Conservation (phyloP, 2,888 invertebrate species). For the Shargacucullia verbasci region DNA sequence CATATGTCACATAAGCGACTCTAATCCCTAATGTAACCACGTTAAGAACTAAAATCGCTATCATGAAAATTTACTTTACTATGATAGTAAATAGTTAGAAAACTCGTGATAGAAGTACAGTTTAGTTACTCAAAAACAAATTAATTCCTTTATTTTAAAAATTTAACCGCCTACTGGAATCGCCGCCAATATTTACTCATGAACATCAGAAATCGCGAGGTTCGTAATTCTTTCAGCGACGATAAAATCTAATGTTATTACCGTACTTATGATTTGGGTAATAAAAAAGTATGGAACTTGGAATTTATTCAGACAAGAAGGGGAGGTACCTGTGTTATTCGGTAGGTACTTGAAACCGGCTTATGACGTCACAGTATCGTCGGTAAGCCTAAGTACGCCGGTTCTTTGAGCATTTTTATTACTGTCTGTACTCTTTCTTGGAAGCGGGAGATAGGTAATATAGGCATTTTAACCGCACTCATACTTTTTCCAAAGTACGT, state of each 20-base stretch:
- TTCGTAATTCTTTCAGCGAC: slow-evolving; percentile 52
- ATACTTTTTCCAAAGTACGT: too few species aligned
- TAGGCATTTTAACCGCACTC: too few species aligned
- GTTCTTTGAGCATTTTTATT: slow-evolving; percentile 21
- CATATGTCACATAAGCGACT: too few species aligned
- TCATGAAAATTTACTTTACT: too few species aligned
- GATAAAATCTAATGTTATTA: slow-evolving; percentile 62
- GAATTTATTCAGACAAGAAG: slow-evolving; percentile 54
- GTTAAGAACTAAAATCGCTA: too few species aligned
- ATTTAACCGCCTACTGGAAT: too few species aligned
- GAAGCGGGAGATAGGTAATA: neutral
- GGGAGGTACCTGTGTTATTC: slow-evolving; percentile 27
- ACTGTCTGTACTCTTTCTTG: slow-evolving; percentile 16
- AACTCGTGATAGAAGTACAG: too few species aligned
- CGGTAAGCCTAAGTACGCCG: slow-evolving; percentile 16
- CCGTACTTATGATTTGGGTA: slow-evolving; percentile 47
- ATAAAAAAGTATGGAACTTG: slow-evolving; percentile 58
- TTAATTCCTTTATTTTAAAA: too few species aligned
- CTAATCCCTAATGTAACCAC: too few species aligned
- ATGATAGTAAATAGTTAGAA: too few species aligned
- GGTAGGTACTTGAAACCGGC: slow-evolving; percentile 23
- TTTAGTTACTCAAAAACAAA: too few species aligned
- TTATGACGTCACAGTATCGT: slow-evolving; percentile 37
- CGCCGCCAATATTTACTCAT: slow-evolving; percentile 28
- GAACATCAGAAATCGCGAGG: slow-evolving; percentile 36